Evolutionary conservation across 1,140 invertebrate species (phyloP), one percentile per base, ranked within the genome.

Genomic region (Brachionus rotundiformis): DNA sequence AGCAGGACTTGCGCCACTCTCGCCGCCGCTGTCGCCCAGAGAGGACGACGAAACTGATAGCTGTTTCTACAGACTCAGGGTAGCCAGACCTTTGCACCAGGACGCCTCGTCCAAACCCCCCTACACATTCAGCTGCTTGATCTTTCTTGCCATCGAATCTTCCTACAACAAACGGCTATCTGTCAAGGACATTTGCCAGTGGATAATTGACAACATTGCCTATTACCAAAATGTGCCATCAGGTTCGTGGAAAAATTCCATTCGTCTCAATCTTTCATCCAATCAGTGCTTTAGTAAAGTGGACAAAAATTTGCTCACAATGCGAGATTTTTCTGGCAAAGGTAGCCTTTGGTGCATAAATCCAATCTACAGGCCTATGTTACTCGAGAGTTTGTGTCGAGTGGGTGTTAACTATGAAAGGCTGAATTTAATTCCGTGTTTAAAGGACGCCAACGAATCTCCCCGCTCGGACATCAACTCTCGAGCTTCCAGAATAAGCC

Each of bases 241-340:
- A 8, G 76, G 76, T 23, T 79, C 76, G 3, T 79, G 76, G 76
- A 79, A 79, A 16, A 79, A 79, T 19, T 54, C 49, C 6, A 79
- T 79, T 39, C 31, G 76, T 3, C 29, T 59, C 19, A 79, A 79
- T 31, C 19, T 79, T 6, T 16, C 76, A 11, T 23, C 36, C 3
- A 79, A 79, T 41, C 29, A 79, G 5, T 39, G 44, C 23, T 79
- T 79, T 79, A 63, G 33, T 25, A 79, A 79, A 31, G 47, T 79
- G 0, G 76, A 79, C 23, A 79, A 79, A 33, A 79, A 79, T 63
- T 39, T 36, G 23, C 36, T 79, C 19, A 79, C 76, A 13, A 79
- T 79, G 76, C 29, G 76, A 16, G 76, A 79, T 25, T 79, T 79
- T 61, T 59, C 44, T 6, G 76, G 76, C 47, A 79, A 79, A 59